Base-by-base conservation (phyloP, 2,888 invertebrate genomes). In the Cordilura impudica region DNA sequence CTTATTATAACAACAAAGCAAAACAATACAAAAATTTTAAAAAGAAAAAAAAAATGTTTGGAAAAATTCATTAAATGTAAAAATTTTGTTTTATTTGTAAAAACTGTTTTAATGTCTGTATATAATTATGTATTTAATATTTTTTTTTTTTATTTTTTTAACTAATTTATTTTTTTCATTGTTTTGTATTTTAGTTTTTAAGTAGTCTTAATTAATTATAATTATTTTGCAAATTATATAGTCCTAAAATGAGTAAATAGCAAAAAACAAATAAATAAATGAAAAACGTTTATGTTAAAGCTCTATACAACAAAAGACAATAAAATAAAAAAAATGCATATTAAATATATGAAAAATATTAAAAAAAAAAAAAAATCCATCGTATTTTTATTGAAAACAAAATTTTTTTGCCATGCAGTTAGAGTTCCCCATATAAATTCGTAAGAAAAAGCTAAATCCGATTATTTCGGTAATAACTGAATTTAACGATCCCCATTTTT, bases 151-250 rank as follows among this genome's bases (percentile, higher is more conserved):
- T 60, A 47, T 56, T 70, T 70, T 31, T 71, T 45, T 67, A 58
- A 45, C 53, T 79, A 51, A 67, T 71, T 75, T 71, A 78, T 78
- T 72, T 49, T 63, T 73, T 54, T 65, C 49, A 51, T 54, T 70
- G 71, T 71, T 73, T 65, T 73, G 26, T 79, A 71, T 56, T 73
- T 10, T 78, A 78, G 58, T 35, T 63, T 26, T 51, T 79, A 75
- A 56, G 66, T 79, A 75, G 75, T 10, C 61, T 67, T 79, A 79
- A 72, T 79, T 56, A 79, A 71, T 66, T 67, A 31, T 67, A n/a
- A n/a, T n/a, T n/a, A 53, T 61, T 67, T 79, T 54, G 49, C 39
- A 74, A 79, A 74, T 67, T 71, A 63, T n/a, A n/a, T 75, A 79
- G 79, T 79, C 79, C 56, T 75, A 75, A 39, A 39, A 39, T n/a